Evolutionary conservation across 2,113 vertebrate species (phyloP).

Genomic region (Chloropsis hardwickii): DNA sequence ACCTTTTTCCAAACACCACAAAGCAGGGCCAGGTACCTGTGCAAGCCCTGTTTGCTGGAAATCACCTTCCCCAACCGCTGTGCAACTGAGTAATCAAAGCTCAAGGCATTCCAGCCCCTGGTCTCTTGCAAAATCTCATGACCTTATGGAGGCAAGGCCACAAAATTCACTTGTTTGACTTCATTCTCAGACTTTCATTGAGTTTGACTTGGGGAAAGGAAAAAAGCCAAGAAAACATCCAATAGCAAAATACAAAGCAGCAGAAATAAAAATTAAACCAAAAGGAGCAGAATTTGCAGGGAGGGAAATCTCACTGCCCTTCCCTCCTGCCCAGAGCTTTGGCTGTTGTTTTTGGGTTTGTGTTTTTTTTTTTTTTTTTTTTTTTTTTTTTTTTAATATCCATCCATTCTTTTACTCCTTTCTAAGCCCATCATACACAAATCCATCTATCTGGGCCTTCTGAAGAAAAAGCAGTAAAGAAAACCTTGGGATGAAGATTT

Average conservation of each 20-base stretch:
- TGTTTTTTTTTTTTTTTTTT: rapidly evolving
- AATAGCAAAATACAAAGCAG: neutral
- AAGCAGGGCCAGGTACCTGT: neutral
- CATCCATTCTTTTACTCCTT: neutral
- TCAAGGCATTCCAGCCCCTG: neutral
- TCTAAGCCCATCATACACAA: neutral
- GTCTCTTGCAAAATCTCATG: conserved; percentile 41
- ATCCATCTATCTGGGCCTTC: neutral
- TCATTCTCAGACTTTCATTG: conserved; percentile 41
- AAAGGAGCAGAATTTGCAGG: neutral
- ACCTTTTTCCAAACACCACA: neutral
- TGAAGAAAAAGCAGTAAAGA: neutral
- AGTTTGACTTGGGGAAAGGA: neutral
- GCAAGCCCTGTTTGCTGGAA: neutral
- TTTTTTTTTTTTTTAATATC: neutral
- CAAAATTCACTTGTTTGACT: conserved; percentile 42
- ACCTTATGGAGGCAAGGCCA: conserved; percentile 8
- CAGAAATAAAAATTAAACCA: neutral
- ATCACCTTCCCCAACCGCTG: neutral
- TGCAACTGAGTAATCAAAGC: neutral
- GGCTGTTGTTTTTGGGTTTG: neutral
- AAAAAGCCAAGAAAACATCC: neutral
- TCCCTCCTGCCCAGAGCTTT: rapidly evolving
- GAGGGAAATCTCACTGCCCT: neutral
- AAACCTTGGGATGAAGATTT: neutral